phyloP scores from a whole-genome alignment of 2,113 vertebrate species.

The Smithornis capensis region DNA sequence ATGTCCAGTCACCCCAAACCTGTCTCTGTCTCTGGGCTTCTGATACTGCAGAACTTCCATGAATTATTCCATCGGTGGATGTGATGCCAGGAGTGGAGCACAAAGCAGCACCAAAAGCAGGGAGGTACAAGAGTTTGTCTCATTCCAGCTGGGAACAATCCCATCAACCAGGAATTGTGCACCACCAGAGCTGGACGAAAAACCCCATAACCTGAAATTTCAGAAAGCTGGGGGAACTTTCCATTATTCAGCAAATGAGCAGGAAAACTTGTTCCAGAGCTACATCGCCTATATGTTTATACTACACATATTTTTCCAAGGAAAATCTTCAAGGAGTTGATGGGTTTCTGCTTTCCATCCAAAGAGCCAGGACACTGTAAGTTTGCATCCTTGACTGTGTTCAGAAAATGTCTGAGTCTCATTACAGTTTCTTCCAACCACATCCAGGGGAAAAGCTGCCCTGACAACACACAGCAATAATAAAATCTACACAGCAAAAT shows the following conservation, averaged over 20 bases:
- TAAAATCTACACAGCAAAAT: neutral
- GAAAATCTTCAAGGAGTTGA: neutral
- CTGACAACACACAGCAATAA: neutral
- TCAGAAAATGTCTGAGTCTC: neutral
- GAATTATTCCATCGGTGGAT: neutral
- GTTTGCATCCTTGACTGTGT: neutral
- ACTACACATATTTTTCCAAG: neutral
- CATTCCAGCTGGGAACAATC: neutral
- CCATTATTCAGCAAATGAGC: neutral
- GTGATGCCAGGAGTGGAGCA: neutral
- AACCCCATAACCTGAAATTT: neutral
- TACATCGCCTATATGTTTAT: neutral
- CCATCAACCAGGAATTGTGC: neutral
- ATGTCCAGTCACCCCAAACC: neutral
- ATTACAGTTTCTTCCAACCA: neutral
- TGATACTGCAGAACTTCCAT: neutral
- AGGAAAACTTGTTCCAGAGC: neutral
- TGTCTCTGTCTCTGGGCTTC: neutral
- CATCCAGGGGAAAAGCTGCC: neutral
- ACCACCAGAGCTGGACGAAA: neutral
- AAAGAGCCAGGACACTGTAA: neutral
- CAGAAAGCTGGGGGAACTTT: neutral
- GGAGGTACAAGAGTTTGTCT: neutral
- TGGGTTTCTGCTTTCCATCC: neutral
- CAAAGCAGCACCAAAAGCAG: neutral